A percentile compares a stretch with the other conserved stretches of the same genome.
These are phyloP conservation scores for Columba guinea DNA, from an alignment of 2,797 vertebrate genomes.

Conservation along the genomic window DNA sequence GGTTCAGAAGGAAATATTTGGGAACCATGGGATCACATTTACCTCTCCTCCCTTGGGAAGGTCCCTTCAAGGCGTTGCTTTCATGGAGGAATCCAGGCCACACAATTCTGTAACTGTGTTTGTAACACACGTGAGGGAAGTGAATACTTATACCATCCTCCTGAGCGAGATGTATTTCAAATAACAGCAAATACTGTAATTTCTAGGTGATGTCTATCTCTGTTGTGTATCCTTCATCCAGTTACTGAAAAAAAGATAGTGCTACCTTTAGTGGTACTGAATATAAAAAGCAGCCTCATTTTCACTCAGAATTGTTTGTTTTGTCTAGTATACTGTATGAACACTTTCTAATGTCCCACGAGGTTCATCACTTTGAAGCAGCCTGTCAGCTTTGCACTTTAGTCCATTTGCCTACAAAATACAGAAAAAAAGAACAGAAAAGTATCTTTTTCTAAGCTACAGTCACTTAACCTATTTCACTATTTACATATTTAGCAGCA, in stretches of 20 bases:
- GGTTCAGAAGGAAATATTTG: neutral
- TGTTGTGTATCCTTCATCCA: neutral
- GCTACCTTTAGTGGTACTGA: neutral
- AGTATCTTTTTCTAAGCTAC: neutral
- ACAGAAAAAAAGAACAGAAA: neutral
- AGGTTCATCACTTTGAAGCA: neutral
- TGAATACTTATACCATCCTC: neutral
- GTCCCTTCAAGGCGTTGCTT: neutral
- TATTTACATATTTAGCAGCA: slow-evolving; percentile 42
- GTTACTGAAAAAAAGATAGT: neutral
- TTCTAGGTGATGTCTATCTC: neutral
- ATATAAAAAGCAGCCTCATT: neutral
- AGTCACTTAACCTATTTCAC: slow-evolving; percentile 17
- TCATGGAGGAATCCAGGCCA: neutral
- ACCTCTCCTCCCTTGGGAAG: neutral
- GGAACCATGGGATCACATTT: neutral
- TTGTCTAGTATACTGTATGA: neutral
- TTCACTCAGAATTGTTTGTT: neutral
- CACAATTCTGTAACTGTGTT: neutral
- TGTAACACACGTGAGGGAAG: neutral
- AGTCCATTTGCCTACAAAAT: slow-evolving; percentile 30
- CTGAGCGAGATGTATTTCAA: neutral
- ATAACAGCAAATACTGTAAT: neutral
- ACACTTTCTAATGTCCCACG: slow-evolving; percentile 12
- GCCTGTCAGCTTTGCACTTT: slow-evolving; percentile 12